phyloP scores from a whole-genome alignment of 2,113 vertebrate species.

The Phylloscopus whistleri region DNA sequence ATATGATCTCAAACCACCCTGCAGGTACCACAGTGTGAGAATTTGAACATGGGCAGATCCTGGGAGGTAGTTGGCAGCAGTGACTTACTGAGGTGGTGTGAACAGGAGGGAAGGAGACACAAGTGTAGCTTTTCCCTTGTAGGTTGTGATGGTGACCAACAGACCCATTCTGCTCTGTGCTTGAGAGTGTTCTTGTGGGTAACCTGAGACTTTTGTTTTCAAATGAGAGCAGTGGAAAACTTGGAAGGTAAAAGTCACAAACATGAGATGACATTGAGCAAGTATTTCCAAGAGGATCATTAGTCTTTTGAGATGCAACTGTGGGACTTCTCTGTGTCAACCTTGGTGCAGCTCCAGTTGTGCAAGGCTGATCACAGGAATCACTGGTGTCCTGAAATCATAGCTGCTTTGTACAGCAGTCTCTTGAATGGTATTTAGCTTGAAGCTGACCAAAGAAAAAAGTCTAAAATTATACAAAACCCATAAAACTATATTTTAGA shows the following conservation, averaged over 20 bases:
- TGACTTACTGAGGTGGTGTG: background rate
- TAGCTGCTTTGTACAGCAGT: background rate
- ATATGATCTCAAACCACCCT: background rate
- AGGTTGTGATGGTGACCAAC: accelerated
- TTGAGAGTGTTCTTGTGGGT: accelerated
- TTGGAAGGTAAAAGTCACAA: background rate
- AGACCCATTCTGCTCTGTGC: background rate
- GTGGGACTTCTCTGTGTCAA: background rate
- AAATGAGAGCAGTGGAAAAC: background rate
- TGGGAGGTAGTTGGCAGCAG: background rate
- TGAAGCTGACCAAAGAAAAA: background rate
- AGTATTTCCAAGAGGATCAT: background rate
- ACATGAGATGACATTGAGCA: background rate
- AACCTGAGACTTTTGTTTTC: background rate
- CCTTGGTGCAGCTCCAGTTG: background rate
- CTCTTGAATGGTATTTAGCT: background rate
- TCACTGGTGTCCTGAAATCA: background rate
- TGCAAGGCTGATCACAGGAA: background rate
- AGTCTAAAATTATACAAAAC: background rate
- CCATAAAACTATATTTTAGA: background rate
- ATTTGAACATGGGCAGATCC: background rate
- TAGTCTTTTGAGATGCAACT: background rate
- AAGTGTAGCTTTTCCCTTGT: background rate
- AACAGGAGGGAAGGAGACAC: background rate
- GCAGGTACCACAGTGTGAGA: background rate